These are phyloP conservation scores for Zoanthus gigantus DNA, from an alignment of 92 coral and sea anemone genomes.

Conservation along the genomic window DNA sequence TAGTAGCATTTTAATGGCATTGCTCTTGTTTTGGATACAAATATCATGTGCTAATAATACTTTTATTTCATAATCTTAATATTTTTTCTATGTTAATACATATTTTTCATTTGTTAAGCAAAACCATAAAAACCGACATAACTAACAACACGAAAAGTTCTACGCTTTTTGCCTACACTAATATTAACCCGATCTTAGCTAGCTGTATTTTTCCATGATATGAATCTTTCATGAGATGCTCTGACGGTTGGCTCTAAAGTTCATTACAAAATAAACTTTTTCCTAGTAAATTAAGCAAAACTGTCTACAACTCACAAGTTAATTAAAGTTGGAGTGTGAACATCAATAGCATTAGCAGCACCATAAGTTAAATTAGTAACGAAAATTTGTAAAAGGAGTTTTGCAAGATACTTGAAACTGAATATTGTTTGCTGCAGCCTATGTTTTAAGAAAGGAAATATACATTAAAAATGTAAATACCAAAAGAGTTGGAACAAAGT, in stretches of 20 bases:
- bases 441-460: background rate
- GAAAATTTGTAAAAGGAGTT: background rate
- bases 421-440: background rate
- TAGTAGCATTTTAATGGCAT: slow-evolving; percentile 30
- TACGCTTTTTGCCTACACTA: too few relatives aligned
- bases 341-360: too few relatives aligned
- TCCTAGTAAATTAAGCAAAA: background rate
- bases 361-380: background rate
- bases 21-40: slow-evolving; percentile 32
- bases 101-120: background rate
- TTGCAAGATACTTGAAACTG: background rate
- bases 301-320: too few relatives aligned
- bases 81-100: background rate
- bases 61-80: background rate
- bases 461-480: background rate
- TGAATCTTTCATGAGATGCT: slow-evolving; percentile 5
- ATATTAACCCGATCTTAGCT: too few relatives aligned
- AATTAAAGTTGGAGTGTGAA: too few relatives aligned
- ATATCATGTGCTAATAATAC: slow-evolving; percentile 7
- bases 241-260: background rate
- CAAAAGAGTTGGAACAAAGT: background rate
- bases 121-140: background rate
- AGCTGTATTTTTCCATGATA: background rate
- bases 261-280: background rate
- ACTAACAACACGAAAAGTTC: background rate